phyloP scores from a whole-genome alignment of 2,888 invertebrate genomes.

The Netelia inedita region DNA sequence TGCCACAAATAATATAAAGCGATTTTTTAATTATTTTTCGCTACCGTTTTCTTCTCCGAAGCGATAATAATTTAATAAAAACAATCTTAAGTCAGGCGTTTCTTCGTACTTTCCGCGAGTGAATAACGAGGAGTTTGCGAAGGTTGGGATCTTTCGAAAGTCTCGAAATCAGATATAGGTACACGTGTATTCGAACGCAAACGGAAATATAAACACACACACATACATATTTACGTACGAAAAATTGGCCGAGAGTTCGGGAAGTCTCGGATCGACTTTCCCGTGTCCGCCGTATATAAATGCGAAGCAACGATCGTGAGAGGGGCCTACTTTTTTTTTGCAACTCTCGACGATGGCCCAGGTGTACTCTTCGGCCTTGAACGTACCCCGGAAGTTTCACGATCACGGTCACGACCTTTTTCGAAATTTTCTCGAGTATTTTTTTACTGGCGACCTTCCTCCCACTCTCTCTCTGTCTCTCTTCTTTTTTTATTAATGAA shows the following conservation, averaged over 20 bases:
- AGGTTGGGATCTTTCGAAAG: constrained; percentile 48
- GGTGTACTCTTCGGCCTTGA: constrained; percentile 45
- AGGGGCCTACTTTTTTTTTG: constrained; percentile 51
- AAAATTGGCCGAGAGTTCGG: constrained; percentile 44
- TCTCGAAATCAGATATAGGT: constrained; percentile 22
- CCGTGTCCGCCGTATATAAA: constrained; percentile 18
- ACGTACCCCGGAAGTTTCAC: constrained; percentile 7
- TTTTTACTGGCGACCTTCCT: neutral
- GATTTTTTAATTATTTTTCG: constrained; percentile 2
- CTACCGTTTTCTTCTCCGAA: too few relatives aligned
- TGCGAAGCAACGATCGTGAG: constrained; percentile 47
- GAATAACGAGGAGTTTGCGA: constrained; percentile 15
- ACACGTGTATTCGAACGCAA: neutral
- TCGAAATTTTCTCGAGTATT: neutral
- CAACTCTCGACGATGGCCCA: constrained; percentile 12
- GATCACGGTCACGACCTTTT: constrained; percentile 24
- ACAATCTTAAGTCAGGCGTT: too few relatives aligned
- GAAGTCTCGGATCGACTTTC: constrained; percentile 43
- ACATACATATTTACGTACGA: neutral
- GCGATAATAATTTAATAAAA: too few relatives aligned
- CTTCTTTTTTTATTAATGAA: constrained; percentile 31
- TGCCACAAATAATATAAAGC: neutral
- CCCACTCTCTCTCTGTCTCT: neutral
- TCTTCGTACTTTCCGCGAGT: neutral
- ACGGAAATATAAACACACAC: neutral